Base-by-base conservation (phyloP, 2,888 invertebrate genomes). In the Synanthedon tipuliformis region DNA sequence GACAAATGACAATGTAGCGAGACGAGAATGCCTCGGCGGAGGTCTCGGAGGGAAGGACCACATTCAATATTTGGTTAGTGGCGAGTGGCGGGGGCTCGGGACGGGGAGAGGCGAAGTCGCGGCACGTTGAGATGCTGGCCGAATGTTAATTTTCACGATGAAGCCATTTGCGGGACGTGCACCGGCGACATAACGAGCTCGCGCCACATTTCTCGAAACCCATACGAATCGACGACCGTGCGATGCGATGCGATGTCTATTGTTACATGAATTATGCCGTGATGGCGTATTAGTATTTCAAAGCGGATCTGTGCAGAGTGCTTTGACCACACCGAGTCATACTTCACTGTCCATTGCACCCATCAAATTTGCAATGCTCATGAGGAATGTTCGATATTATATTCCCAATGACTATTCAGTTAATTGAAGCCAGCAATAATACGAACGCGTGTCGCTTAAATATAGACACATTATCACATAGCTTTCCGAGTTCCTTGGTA, bases 61-160 rank as follows among this genome's bases (percentile, higher is more conserved):
- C 27, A 71, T 76, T 76, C 78, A 84, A 86, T 86, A 85, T 86
- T 86, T 84, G 74, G 73, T 71, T 61, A 62, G 62, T 57, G 59
- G 56, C 58, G 61, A 58, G 66, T 62, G 55, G 61, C 52, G 62
- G 58, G 59, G 61, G 34, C 34, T 34, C 34, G 34, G 34, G 34
- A 34, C 34, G 57, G 61, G 56, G 61, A 58, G 55, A 56, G 61
- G 59, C 57, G 57, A 56, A 54, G 57, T 49, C 52, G 56, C 57
- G 55, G 59, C 61, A 57, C 56, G 57, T 55, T 55, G 62, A 68
- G 78, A 78, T 78, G 82, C 80, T 77, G 75, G 57, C 69, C 77
- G 84, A 82, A 85, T 85, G 77, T 82, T 82, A 83, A 85, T 85
- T 78, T 80, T 66, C 74, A 78, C 83, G 75, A 84, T 83, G 81